phyloP scores from a whole-genome alignment of 2,888 invertebrate genomes.

The Phalangium opilio region DNA sequence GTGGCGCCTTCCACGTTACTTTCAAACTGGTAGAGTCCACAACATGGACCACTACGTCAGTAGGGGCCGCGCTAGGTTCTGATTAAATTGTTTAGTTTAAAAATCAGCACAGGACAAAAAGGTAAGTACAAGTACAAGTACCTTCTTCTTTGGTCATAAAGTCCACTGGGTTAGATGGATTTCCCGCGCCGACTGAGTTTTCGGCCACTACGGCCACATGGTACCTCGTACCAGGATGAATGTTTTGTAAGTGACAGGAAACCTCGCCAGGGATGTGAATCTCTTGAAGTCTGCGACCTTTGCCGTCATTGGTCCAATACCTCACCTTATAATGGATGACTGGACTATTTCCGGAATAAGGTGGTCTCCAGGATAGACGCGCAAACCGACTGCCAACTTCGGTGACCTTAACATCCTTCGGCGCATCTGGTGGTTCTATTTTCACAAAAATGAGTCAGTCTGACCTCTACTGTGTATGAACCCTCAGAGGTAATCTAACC shows the following conservation, averaged over 20 bases:
- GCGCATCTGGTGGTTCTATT: constrained; percentile 31
- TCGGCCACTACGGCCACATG: constrained; percentile 21
- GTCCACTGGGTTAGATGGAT: constrained; percentile 17
- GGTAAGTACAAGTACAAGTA: too few relatives aligned
- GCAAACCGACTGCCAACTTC: constrained; percentile 25
- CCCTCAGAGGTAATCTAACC: too few relatives aligned
- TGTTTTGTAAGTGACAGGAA: constrained; percentile 19
- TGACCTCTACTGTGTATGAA: too few relatives aligned
- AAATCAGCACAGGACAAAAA: too few relatives aligned
- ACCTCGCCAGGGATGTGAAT: constrained; percentile 19
- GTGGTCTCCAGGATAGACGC: constrained; percentile 26
- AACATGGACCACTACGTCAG: constrained; percentile 17
- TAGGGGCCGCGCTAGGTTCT: constrained; percentile 20
- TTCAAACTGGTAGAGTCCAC: constrained; percentile 18
- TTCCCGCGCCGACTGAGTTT: constrained; percentile 21
- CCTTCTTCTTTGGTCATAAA: constrained; percentile 22
- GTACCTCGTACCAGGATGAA: constrained; percentile 19
- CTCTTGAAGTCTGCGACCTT: constrained; percentile 14
- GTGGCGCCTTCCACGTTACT: constrained; percentile 25
- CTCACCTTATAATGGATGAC: constrained; percentile 28
- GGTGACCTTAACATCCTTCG: constrained; percentile 24
- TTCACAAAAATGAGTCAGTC: too few relatives aligned
- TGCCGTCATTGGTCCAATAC: constrained; percentile 21
- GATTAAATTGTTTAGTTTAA: constrained; percentile 1
- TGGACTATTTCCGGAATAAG: constrained; percentile 30